Base-by-base conservation (phyloP, 2,888 invertebrate species). In the Eupithecia inturbata region DNA sequence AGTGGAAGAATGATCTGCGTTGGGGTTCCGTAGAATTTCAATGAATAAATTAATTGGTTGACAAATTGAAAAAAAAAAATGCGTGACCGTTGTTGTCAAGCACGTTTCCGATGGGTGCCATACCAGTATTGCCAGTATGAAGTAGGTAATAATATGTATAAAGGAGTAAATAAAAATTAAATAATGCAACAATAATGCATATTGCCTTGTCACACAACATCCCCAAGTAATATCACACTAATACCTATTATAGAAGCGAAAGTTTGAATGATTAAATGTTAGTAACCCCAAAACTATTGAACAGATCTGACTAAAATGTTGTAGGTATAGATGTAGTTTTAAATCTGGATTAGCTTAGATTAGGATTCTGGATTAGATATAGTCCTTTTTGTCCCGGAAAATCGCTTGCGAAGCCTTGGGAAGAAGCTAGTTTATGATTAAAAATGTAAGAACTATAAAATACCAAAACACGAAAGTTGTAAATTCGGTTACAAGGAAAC, bases 1-100 rank as follows among this genome's bases (percentile, higher is more conserved):
- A 76, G 80, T 84, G 78, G 83, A 69, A 39, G 67, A 39, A 31
- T 62, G 74, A 80, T 87, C 78, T 80, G 84, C 82, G 79, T 75
- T 74, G 31, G 77, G 71, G 74, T 71, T 76, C 78, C 74, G 60
- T 76, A 60, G 67, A 60, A 39, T 62, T 28, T 33, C 28, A 68
- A 62, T 67, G 45, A 67, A 72, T 66, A 66, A 71, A 66, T 71
- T 66, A 39, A 49, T 57, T 26, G 22, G 39, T 39, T 62, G 39
- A 60, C 16, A 49, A 49, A 49, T 68, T 33, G 62, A 31, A 62
- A 62, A 64, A 33, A n/a, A 64, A 64, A 64, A 10, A 6, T 57
- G 14, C 19, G n/a, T 64, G 36, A 33, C 36, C 10, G 53, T 53
- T 22, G 53, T 22, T 22, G 53, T 22, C 22, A 53, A 1, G 22